These are phyloP conservation scores for Drosophila rubida DNA, from an alignment of 2,888 invertebrate species.

Conservation along the genomic window DNA sequence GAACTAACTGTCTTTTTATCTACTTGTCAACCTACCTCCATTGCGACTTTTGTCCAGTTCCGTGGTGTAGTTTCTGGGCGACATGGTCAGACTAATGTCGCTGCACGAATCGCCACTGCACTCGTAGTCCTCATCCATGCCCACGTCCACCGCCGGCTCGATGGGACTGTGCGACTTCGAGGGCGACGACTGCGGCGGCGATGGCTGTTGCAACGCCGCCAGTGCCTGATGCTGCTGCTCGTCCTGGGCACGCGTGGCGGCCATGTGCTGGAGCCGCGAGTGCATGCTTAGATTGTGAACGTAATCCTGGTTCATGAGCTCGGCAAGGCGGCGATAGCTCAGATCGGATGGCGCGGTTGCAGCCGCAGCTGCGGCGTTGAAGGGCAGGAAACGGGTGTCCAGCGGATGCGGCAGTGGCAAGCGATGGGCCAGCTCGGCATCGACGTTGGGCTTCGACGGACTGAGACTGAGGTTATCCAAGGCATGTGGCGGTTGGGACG, in stretches of 20 bases:
- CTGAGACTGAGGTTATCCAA: constrained; percentile 47
- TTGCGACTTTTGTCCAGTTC: constrained; percentile 82
- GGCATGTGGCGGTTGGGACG: constrained; percentile 52
- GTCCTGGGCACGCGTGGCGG: constrained; percentile 47
- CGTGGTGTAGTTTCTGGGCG: constrained; percentile 79
- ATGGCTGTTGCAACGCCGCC: constrained; percentile 21
- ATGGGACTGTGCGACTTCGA: constrained; percentile 61
- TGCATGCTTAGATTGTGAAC: constrained; percentile 77
- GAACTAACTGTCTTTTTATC: no score
- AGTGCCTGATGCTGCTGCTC: constrained; percentile 41
- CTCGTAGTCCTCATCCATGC: constrained; percentile 83
- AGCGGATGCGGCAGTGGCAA: constrained; percentile 57
- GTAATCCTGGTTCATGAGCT: constrained; percentile 77
- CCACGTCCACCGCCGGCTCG: constrained; percentile 77
- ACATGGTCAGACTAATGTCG: constrained; percentile 85
- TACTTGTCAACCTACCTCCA: constrained; percentile 81
- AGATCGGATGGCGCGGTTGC: constrained; percentile 63
- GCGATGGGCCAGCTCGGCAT: constrained; percentile 39
- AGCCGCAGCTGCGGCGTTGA: constrained; percentile 48
- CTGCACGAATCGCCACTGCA: constrained; percentile 85
- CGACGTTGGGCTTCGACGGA: constrained; percentile 44
- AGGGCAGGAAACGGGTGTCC: constrained; percentile 76
- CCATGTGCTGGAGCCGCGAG: constrained; percentile 68
- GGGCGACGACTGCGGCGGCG: constrained; percentile 49
- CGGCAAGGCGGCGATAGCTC: constrained; percentile 67